Base-by-base conservation (phyloP, 2,888 invertebrate genomes). In the Aleiodes alternator region DNA sequence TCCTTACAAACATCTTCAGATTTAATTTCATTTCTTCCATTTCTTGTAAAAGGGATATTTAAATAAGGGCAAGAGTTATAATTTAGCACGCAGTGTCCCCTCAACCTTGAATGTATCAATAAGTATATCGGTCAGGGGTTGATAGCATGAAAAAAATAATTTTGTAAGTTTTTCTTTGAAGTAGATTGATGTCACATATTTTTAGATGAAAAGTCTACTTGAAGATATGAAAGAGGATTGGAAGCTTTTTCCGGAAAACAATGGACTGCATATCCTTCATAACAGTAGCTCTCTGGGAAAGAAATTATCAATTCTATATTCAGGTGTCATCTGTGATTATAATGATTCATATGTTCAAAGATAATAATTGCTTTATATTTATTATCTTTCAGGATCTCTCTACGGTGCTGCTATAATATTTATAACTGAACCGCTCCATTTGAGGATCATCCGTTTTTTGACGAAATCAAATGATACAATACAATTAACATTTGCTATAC, bases 361-460 rank as follows among this genome's bases (percentile, higher is more conserved):
- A n/a, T 14, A 16, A 14, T 6, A 11, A 11, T 43, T 9, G 16
- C 9, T 43, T 64, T 55, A 38, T 53, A 38, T 55, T 3, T 8
- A 34, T 34, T 16, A 23, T 38, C 8, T 56, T 69, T 11, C 50
- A 71, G 70, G 7, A 8, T 14, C 16, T n/a, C 14, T 48, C 3
- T 57, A 57, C 23, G 8, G 23, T 6, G 29, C 59, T 3, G 14
- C 50, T 5, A 3, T 73, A 5, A 4, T 61, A 16, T 74, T 69
- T 29, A 29, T 69, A n/a, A 59, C 31, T 16, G 73, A 73, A 69
- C 73, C 73, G 12, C 4, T 73, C 1, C 16, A 69, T 1, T 38
- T 51, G 6, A 73, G 16, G 59, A 8, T 34, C 9, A 4, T 73
- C 3, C 69, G 50, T 38, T 50, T 51, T 12, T n/a, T 59, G 8